These are phyloP conservation scores for Psococerastis gibbosa DNA, from an alignment of 2,888 invertebrate species.

Conservation along the genomic window DNA sequence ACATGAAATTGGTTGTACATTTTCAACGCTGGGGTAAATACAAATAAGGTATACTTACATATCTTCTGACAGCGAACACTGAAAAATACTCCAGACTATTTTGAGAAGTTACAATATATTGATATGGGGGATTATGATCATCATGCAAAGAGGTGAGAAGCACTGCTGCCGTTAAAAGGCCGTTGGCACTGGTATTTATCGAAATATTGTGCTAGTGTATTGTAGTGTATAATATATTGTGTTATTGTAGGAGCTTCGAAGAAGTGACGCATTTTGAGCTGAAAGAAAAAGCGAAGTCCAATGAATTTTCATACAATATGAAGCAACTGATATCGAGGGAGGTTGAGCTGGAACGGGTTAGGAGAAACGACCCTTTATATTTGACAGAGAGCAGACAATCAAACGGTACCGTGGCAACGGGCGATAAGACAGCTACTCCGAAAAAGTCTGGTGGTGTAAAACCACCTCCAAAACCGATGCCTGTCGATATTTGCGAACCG, in stretches of 20 bases:
- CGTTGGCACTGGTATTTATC: neutral
- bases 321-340: slow-evolving; percentile 67
- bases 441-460: slow-evolving; percentile 57
- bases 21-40: no score
- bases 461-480: slow-evolving; percentile 34
- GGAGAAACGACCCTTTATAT: slow-evolving; percentile 28
- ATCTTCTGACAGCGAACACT: no score
- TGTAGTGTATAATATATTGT: slow-evolving; percentile 7
- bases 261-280: slow-evolving; percentile 33
- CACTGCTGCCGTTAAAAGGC: neutral
- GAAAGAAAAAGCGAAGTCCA: slow-evolving; percentile 19
- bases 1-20: no score
- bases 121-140: no score
- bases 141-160: no score
- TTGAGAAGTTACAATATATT: no score
- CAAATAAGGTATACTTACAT: neutral
- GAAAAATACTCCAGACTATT: no score
- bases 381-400: neutral
- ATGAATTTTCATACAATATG: slow-evolving; percentile 41
- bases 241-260: slow-evolving; percentile 39
- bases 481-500: slow-evolving; percentile 26
- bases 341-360: slow-evolving; percentile 59
- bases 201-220: neutral
- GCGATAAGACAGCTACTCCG: slow-evolving; percentile 30
- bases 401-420: slow-evolving; percentile 15